phyloP scores from a whole-genome alignment of 2,113 vertebrate genomes.

The Dermatemys mawii region DNA sequence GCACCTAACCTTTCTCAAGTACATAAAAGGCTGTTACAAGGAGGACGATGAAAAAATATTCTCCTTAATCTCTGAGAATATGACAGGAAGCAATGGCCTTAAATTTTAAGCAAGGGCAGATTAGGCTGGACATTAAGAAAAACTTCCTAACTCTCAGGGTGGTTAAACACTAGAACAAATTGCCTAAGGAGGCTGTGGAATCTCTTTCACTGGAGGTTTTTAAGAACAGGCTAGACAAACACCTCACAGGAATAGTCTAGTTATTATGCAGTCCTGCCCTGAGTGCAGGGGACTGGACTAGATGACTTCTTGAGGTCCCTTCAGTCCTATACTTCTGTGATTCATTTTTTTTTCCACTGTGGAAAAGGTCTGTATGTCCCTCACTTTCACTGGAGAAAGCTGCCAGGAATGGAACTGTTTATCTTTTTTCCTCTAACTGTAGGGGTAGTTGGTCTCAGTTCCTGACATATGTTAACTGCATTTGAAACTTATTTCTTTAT shows the following conservation, averaged over 20 bases:
- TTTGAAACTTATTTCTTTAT: neutral
- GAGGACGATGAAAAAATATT: neutral
- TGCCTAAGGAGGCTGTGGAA: neutral
- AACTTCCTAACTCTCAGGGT: neutral
- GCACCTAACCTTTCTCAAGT: neutral
- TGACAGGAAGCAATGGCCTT: neutral
- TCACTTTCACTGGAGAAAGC: accelerated
- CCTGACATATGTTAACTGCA: slow-evolving; percentile 22
- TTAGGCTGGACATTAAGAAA: neutral
- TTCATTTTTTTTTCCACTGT: neutral
- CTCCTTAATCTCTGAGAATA: neutral
- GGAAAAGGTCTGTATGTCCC: neutral
- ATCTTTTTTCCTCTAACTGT: neutral
- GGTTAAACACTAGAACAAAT: neutral
- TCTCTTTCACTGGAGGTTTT: neutral
- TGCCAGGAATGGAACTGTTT: neutral
- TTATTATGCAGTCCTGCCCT: neutral
- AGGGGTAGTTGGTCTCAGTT: neutral
- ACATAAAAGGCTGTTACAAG: neutral
- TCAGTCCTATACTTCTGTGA: neutral
- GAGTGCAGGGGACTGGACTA: neutral
- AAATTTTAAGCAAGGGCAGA: neutral
- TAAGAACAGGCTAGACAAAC: neutral
- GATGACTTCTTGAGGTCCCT: neutral
- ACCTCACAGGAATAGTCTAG: neutral